These are phyloP conservation scores for Brachystomella parvula DNA, from an alignment of 1,140 invertebrate genomes.

Conservation along the genomic window DNA sequence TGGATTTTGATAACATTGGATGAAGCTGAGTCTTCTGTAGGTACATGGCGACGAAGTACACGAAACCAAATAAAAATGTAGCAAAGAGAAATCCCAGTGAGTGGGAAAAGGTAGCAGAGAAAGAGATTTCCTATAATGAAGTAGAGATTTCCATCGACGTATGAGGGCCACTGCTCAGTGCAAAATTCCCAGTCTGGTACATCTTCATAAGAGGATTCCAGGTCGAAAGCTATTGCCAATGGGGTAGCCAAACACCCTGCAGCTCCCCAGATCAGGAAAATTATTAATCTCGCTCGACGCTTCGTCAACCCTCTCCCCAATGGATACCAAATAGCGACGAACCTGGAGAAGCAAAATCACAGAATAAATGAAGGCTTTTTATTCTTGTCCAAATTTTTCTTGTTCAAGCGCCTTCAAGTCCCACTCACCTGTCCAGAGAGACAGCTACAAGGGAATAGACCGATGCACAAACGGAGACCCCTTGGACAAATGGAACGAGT, in stretches of 20 bases:
- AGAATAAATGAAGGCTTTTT: not conserved
- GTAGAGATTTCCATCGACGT: conserved; percentile 68
- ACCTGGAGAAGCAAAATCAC: conserved; percentile 72
- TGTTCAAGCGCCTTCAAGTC: too few species aligned
- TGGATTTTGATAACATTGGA: conserved; percentile 69
- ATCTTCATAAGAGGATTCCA: conserved; percentile 52
- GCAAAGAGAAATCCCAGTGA: conserved; percentile 80
- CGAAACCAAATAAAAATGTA: conserved; percentile 89
- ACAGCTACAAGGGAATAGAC: conserved; percentile 89
- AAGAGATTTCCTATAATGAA: conserved; percentile 81
- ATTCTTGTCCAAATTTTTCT: not conserved
- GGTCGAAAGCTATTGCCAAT: conserved; percentile 80
- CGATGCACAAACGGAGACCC: conserved; percentile 87
- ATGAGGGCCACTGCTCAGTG: conserved; percentile 73
- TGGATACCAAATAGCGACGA: conserved; percentile 89
- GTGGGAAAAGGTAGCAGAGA: conserved; percentile 85
- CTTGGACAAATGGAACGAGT: conserved; percentile 85
- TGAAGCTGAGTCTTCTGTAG: conserved; percentile 78
- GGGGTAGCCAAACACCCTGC: conserved; percentile 75
- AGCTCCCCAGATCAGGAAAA: conserved; percentile 80
- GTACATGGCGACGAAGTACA: conserved; percentile 78
- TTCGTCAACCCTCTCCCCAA: conserved; percentile 84
- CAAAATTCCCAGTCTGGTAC: conserved; percentile 52
- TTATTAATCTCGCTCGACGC: conserved; percentile 69
- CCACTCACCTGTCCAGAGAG: conserved; percentile 74